Percentiles rank a stretch among this genome's conserved stretches.
These are phyloP conservation scores for Leucosticte australis DNA, from an alignment of 2,113 vertebrate genomes.

Conservation along the genomic window DNA sequence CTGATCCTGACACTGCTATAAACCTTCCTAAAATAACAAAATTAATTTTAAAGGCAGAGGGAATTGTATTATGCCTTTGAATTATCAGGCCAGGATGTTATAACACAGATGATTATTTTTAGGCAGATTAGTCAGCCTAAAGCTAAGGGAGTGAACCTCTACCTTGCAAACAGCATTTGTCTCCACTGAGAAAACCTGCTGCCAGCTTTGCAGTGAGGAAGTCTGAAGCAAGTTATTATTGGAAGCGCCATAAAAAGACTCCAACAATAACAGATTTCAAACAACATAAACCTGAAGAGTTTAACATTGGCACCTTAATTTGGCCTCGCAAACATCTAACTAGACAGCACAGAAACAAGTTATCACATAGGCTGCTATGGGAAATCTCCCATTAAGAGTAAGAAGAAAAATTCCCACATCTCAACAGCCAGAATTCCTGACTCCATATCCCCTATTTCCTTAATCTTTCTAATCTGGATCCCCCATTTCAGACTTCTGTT, in stretches of 20 bases:
- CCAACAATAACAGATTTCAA: background rate
- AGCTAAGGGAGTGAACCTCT: background rate
- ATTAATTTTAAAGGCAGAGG: background rate
- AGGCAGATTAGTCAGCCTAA: background rate
- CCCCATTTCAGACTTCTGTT: background rate
- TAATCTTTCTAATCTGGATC: background rate
- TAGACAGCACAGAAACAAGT: background rate
- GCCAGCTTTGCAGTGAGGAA: background rate
- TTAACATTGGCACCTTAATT: background rate
- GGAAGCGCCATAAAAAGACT: background rate
- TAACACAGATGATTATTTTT: background rate
- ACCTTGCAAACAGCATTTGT: background rate
- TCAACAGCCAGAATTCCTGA: background rate
- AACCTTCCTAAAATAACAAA: conserved; percentile 17
- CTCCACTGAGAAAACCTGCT: background rate
- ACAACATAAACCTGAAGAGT: background rate
- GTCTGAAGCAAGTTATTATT: background rate
- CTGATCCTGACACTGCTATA: background rate
- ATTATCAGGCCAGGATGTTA: background rate
- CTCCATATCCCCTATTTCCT: background rate
- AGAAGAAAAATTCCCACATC: background rate
- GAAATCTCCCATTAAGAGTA: background rate
- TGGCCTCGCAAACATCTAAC: background rate
- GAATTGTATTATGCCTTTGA: background rate
- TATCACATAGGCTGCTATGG: background rate